Percentiles rank a stretch among this genome's conserved stretches.
These are phyloP conservation scores for Spicauda simplicius DNA, from an alignment of 2,888 invertebrate genomes.

Conservation along the genomic window DNA sequence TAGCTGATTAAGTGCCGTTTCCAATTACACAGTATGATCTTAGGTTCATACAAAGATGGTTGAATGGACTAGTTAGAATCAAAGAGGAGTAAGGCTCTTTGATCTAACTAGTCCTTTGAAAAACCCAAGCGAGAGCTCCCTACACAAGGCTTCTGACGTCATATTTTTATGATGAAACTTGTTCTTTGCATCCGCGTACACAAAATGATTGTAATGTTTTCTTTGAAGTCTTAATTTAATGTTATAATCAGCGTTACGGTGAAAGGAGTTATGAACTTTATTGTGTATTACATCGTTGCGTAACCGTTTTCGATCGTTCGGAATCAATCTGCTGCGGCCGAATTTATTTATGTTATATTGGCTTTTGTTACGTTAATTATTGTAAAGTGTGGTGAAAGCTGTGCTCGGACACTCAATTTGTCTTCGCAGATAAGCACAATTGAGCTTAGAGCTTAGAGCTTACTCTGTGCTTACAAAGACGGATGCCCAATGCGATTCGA, in stretches of 20 bases:
- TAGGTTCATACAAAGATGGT: too few species aligned
- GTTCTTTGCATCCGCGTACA: slow-evolving; percentile 13
- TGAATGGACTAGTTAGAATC: too few species aligned
- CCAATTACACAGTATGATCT: too few species aligned
- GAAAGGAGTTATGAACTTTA: slow-evolving; percentile 35
- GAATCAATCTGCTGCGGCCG: slow-evolving; percentile 45
- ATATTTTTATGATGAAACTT: slow-evolving; percentile 1
- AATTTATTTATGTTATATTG: slow-evolving; percentile 58
- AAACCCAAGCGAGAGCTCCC: too few species aligned
- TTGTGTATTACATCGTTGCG: slow-evolving; percentile 26
- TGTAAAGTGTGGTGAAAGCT: slow-evolving; percentile 59
- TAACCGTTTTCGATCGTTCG: slow-evolving; percentile 39
- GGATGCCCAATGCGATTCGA: slow-evolving; percentile 55
- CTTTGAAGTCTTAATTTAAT: slow-evolving; percentile 33
- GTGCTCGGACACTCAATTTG: slow-evolving; percentile 28
- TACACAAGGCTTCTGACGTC: not conserved
- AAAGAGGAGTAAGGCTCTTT: too few species aligned
- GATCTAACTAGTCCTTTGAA: too few species aligned
- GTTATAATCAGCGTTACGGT: slow-evolving; percentile 35
- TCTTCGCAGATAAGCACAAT: slow-evolving; percentile 30
- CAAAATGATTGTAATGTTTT: slow-evolving; percentile 21
- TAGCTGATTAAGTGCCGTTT: too few species aligned
- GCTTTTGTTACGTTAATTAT: slow-evolving; percentile 56
- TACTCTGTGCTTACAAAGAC: slow-evolving; percentile 35
- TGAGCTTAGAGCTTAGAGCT: slow-evolving; percentile 6